Percentiles rank a stretch among this genome's conserved stretches.
These are phyloP conservation scores for Selene dorsalis DNA, from an alignment of 2,797 vertebrate genomes.

Conservation along the genomic window DNA sequence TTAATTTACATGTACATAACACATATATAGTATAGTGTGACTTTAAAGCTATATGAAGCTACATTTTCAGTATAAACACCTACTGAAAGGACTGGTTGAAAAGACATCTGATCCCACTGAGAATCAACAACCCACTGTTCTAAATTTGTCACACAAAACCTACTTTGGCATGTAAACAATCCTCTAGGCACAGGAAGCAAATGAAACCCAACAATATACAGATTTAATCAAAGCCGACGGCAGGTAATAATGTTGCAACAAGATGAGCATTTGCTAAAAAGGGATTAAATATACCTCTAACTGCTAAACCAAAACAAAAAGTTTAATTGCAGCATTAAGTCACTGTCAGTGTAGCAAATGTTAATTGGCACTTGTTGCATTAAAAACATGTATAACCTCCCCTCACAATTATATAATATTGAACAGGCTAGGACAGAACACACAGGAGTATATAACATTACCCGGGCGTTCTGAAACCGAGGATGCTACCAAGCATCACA, in stretches of 20 bases:
- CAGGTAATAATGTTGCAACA: not conserved
- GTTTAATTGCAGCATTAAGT: constrained; percentile 12
- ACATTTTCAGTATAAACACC: not conserved
- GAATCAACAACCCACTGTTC: constrained; percentile 2
- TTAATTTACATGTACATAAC: not conserved
- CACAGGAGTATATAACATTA: constrained; percentile 5
- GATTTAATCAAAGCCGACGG: not conserved
- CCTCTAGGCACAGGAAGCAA: not conserved
- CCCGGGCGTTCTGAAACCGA: constrained; percentile 32
- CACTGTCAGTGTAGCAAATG: constrained; percentile 19
- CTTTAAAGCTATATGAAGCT: constrained; percentile 14
- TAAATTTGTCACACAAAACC: not conserved
- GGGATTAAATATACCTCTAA: not conserved
- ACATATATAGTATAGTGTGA: not conserved
- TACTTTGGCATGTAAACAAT: no score
- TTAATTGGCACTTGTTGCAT: constrained; percentile 12
- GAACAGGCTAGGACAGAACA: not conserved
- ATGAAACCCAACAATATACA: not conserved
- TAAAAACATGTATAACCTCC: constrained; percentile 3
- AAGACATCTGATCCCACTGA: constrained; percentile 5
- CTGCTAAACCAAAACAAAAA: constrained; percentile 14
- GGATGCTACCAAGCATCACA: constrained; percentile 18
- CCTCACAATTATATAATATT: constrained; percentile 6
- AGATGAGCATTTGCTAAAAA: not conserved
- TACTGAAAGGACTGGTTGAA: not conserved